These are phyloP conservation scores for Galerucella calmariensis DNA, from an alignment of 2,888 invertebrate species.

Conservation along the genomic window DNA sequence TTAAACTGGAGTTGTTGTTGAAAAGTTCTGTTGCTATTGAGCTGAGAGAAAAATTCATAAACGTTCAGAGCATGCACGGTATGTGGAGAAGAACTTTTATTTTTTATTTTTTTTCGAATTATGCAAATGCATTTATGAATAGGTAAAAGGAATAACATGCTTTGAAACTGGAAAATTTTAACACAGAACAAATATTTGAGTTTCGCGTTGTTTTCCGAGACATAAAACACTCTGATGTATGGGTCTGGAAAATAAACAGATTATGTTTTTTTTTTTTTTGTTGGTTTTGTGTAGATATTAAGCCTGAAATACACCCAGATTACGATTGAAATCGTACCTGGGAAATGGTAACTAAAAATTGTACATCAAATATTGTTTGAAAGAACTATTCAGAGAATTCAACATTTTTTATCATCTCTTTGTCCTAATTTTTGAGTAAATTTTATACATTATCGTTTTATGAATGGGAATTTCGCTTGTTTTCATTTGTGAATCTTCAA, in stretches of 20 bases:
- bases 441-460: too few relatives aligned
- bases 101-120: background rate
- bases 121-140: slow-evolving; percentile 5
- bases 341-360: background rate
- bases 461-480: too few relatives aligned
- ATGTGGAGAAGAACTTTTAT: background rate
- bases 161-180: slow-evolving; percentile 7
- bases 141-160: slow-evolving; percentile 4
- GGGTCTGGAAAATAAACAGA: background rate
- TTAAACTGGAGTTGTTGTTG: background rate
- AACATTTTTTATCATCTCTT: background rate
- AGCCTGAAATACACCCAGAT: background rate
- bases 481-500: too few relatives aligned
- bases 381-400: background rate
- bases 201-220: slow-evolving; percentile 7
- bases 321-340: background rate
- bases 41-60: background rate
- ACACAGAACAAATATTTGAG: slow-evolving; percentile 7
- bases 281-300: background rate
- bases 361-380: background rate
- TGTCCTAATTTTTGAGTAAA: too few relatives aligned
- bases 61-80: background rate
- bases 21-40: background rate
- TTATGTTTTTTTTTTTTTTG: background rate
- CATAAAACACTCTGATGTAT: slow-evolving; percentile 7